Evolutionary conservation across 23 tunicate species (phyloP).

Genomic region (Halocynthia roretzi): DNA sequence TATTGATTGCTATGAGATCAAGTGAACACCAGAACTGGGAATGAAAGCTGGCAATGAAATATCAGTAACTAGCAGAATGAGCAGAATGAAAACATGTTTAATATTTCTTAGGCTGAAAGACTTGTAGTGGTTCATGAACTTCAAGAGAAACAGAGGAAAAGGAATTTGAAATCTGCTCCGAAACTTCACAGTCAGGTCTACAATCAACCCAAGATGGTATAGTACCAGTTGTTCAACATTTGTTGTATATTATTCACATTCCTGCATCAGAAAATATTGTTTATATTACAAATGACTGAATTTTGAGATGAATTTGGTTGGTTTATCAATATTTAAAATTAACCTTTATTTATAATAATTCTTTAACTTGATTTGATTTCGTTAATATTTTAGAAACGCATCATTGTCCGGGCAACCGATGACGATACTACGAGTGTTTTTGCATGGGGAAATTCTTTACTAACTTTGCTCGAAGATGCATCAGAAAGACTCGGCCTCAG

Average conservation of each 20-base stretch:
- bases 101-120: slow-evolving; percentile 7
- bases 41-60: not conserved
- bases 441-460: slow-evolving; percentile 67
- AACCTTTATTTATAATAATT: no score
- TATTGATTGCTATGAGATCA: not conserved
- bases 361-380: not conserved
- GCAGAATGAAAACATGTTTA: not conserved
- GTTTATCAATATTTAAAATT: no score
- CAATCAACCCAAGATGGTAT: slow-evolving; percentile 15
- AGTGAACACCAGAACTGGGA: no score
- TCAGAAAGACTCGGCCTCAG: slow-evolving; percentile 37
- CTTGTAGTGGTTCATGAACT: not conserved
- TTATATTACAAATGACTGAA: no score
- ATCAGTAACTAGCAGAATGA: not conserved
- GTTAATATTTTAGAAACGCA: slow-evolving; percentile 69
- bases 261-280: no score
- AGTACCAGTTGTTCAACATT: not conserved
- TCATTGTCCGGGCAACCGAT: slow-evolving; percentile 47
- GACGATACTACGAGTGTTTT: slow-evolving; percentile 36
- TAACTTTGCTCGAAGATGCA: slow-evolving; percentile 51
- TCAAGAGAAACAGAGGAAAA: slow-evolving; percentile 6
- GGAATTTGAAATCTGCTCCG: slow-evolving; percentile 14
- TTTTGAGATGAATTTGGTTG: no score
- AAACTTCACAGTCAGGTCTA: slow-evolving; percentile 1
- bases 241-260: no score